Base-by-base conservation (phyloP, 2,797 vertebrate species). In the Synanceia verrucosa region DNA sequence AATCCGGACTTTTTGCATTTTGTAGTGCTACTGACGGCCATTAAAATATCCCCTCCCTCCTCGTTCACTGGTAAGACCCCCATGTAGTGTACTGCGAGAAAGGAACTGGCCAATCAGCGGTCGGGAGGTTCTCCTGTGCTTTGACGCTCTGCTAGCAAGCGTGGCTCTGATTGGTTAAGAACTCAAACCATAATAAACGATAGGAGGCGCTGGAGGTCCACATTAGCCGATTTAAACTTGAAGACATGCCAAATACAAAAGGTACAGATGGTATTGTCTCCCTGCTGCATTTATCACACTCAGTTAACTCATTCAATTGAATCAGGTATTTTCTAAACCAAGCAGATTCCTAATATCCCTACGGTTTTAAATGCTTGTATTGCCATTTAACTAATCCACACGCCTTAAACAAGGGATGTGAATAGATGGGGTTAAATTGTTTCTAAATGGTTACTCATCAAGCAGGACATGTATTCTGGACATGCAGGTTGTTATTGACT, bases 41-140 rank as follows among this genome's bases (percentile, higher is more conserved):
- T 95, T 93, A 93, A 91, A 89, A 85, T 85, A 81, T 82, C 91
- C 92, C 92, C 93, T 94, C 93, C 93, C 92, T 92, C 90, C 83
- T 87, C 89, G 82, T 77, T 79, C 82, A 39, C 64, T 88, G 90
- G 81, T 81, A 79, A 86, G 74, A 84, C 39, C 70, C 57, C 66
- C 50, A 57, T 69, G 78, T 82, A 87, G 83, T 70, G 65, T 61
- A 63, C 55, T 12, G 66, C 76, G 18, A 72, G 37, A 66, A 18
- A 6, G 0, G 9, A 44, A 29, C 0, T 4, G 52, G 24, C 94
- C 92, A 93, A 94, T 93, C 81, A 91, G 75, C 34, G 23, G 1
- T 36, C 2, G 5, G 59, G 33, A 81, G 7, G 50, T 23, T 88
- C 3, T 16, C 6, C 1, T 0, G 76, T 46, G 24, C 6, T 4